Evolutionary conservation across 2,888 invertebrate genomes (phyloP).

Genomic region (Diogma glabrata): DNA sequence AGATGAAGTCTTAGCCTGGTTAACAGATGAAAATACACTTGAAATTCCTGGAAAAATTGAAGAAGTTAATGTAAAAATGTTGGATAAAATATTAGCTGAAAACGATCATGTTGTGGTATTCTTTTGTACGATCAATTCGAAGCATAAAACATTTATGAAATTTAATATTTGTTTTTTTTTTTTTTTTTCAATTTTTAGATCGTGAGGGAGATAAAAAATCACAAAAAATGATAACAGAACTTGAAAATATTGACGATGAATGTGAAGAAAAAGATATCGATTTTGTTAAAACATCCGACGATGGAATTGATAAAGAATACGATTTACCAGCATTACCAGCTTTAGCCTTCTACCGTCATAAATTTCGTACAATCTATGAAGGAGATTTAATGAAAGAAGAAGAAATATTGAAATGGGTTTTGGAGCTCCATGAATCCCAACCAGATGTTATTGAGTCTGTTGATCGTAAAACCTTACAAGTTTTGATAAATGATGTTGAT

Average conservation of each 20-base stretch:
- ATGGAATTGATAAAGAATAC: slow-evolving; percentile 76
- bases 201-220: slow-evolving; percentile 83
- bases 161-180: slow-evolving; percentile 9
- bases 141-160: slow-evolving; percentile 4
- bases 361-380: slow-evolving; percentile 76
- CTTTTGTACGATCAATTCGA: slow-evolving; percentile 76
- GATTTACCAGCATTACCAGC: slow-evolving; percentile 71
- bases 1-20: slow-evolving; percentile 82
- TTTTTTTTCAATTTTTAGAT: too few species aligned
- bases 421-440: slow-evolving; percentile 68
- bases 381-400: slow-evolving; percentile 89
- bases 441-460: slow-evolving; percentile 87
- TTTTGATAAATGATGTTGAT: slow-evolving; percentile 79
- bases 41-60: slow-evolving; percentile 89
- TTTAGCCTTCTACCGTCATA: slow-evolving; percentile 75
- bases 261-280: slow-evolving; percentile 85
- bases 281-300: slow-evolving; percentile 85
- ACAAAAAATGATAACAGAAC: slow-evolving; percentile 73
- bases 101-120: slow-evolving; percentile 85
- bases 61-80: slow-evolving; percentile 81
- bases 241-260: slow-evolving; percentile 88
- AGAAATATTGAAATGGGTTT: slow-evolving; percentile 79
- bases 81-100: slow-evolving; percentile 78
- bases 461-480: slow-evolving; percentile 79
- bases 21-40: slow-evolving; percentile 80